Evolutionary conservation across 2,888 invertebrate species (phyloP), one percentile per base, ranked within the genome.

Genomic region (Drosophila leonis): DNA sequence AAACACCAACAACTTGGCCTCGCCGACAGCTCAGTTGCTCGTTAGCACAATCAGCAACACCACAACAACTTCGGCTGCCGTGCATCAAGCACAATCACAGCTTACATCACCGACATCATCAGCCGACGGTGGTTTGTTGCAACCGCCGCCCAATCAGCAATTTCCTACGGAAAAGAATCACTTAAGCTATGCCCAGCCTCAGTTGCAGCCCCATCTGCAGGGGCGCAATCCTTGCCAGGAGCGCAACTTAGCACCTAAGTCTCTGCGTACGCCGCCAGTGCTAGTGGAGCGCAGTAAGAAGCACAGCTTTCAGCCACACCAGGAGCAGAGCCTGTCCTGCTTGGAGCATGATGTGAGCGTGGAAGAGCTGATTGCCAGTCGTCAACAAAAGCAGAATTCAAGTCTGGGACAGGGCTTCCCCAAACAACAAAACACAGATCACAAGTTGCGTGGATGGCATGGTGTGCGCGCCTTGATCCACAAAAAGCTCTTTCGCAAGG

Each of bases 201-300:
- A 95, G 39, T 93, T 97, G 49, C 97, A 96, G 89, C 96, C 97
- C 0, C 96, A 97, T 92, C 62, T 78, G 24, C 97, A 97, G 92
- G 98, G 98, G 1, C 94, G 97, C 33, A 98, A 97, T 94, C 95
- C 96, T 12, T 98, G 97, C 75, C 94, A 96, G 89, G 97, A 97
- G 90, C 93, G 97, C 12, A 97, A 97, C 93, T 92, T 95, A 78
- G 95, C 93, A 4, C 93, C 92, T 0, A 75, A 88, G 9, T 59
- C 86, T 0, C 39, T 72, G 4, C 91, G 91, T 1, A 83, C 89
- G 13, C 85, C 90, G 0, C 92, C 91, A 6, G 84, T 92, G 13
- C 80, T 93, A 3, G 91, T 93, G 33, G 92, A 93, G 60, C 92
- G 92, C 42, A 93, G 92, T 65, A 92, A 92, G 71, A 93, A 93